phyloP scores from a whole-genome alignment of 1,140 invertebrate genomes.

The Drosophila sturtevanti region DNA sequence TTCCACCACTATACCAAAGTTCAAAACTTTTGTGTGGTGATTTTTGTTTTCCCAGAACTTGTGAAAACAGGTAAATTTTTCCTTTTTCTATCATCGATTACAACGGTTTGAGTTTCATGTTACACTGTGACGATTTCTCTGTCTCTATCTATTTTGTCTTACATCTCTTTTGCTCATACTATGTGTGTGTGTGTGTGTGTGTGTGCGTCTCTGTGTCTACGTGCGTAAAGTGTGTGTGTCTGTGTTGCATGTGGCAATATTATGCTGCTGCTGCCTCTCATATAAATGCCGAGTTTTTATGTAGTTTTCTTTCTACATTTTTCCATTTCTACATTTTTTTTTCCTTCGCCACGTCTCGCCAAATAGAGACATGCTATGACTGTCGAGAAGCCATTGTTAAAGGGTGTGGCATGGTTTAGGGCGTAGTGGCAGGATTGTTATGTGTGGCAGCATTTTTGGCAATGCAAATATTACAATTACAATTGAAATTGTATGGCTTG shows the following conservation, averaged over 20 bases:
- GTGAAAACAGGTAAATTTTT: background rate
- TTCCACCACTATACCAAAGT: background rate
- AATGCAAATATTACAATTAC: constrained; percentile 41
- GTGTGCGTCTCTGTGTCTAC: constrained; percentile 25
- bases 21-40: background rate
- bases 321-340: background rate
- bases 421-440: background rate
- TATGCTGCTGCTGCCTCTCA: constrained; percentile 59
- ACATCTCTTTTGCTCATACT: too few relatives aligned
- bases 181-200: constrained; percentile 6
- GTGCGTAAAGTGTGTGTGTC: constrained; percentile 22
- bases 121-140: background rate
- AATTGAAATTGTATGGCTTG: constrained; percentile 42
- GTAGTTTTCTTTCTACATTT: constrained; percentile 36
- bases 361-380: constrained; percentile 55
- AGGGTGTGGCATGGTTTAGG: background rate
- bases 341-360: constrained; percentile 12
- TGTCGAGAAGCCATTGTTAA: constrained; percentile 47
- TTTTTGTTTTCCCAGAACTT: background rate
- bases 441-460: constrained; percentile 43
- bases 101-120: background rate
- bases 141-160: constrained; percentile 10
- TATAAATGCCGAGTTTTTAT: constrained; percentile 73
- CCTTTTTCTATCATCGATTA: background rate
- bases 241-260: constrained; percentile 74